These are phyloP conservation scores for Enteromius anoplus DNA, from an alignment of 2,797 vertebrate species.

Conservation along the genomic window DNA sequence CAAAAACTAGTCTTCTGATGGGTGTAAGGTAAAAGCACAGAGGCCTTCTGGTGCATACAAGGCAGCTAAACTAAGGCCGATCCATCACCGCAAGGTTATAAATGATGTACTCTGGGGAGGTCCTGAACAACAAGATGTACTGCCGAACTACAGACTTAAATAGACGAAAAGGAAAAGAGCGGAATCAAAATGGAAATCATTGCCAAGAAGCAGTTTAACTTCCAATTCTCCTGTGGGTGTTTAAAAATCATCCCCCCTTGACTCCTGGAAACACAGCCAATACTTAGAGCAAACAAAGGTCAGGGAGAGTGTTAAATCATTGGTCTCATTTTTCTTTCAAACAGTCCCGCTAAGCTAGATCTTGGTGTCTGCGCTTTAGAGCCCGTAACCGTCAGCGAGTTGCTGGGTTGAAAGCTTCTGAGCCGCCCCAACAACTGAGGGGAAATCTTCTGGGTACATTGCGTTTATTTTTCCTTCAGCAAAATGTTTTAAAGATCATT, in stretches of 20 bases:
- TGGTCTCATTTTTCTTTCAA: conserved; percentile 57
- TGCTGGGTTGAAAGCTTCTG: conserved; percentile 55
- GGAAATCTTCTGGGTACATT: conserved; percentile 48
- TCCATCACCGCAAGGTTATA: conserved; percentile 49
- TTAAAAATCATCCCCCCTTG: conserved; percentile 62
- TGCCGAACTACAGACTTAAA: conserved; percentile 42
- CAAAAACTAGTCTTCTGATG: conserved; percentile 12
- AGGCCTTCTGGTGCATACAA: conserved; percentile 48
- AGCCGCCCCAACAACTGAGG: conserved; percentile 39
- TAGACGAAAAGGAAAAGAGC: conserved; percentile 43
- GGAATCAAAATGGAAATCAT: conserved; percentile 58
- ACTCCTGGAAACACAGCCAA: conserved; percentile 62
- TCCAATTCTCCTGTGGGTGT: conserved; percentile 60
- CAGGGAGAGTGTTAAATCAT: conserved; percentile 65
- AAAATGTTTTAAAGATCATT: conserved; percentile 55
- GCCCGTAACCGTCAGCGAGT: conserved; percentile 50
- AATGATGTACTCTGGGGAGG: conserved; percentile 50
- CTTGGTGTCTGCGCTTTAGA: conserved; percentile 39
- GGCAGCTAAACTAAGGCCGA: conserved; percentile 38
- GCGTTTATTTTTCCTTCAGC: conserved; percentile 37
- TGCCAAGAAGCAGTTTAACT: conserved; percentile 62
- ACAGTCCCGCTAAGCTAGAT: conserved; percentile 45
- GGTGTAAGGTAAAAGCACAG: conserved; percentile 21
- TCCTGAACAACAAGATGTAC: conserved; percentile 44
- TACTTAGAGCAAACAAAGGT: conserved; percentile 67